These are phyloP conservation scores for Colius striatus DNA, from an alignment of 2,113 vertebrate genomes.

Conservation along the genomic window DNA sequence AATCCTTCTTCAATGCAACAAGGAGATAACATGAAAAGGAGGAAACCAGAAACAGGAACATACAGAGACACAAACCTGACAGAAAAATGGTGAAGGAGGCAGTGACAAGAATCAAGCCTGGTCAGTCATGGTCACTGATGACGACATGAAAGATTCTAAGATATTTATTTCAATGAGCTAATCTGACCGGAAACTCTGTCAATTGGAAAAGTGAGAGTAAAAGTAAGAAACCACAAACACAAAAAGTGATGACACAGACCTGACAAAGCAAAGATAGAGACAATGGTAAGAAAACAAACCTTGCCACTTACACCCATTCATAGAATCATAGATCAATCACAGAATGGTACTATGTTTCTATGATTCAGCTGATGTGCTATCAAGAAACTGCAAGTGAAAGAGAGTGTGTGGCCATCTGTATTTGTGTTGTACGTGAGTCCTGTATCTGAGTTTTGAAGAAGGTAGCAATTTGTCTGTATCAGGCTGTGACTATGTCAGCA, in stretches of 20 bases:
- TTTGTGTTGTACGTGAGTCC: background rate
- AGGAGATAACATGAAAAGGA: background rate
- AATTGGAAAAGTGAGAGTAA: background rate
- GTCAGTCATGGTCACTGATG: background rate
- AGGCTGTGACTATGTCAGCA: background rate
- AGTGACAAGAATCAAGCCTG: background rate
- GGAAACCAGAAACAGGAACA: background rate
- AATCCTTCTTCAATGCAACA: background rate
- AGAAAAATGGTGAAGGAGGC: background rate
- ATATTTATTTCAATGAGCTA: background rate
- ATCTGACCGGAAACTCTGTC: background rate
- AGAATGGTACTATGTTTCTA: too few relatives aligned
- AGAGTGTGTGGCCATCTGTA: accelerated
- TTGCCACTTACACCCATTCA: accelerated
- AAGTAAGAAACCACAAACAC: background rate
- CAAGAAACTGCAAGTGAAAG: background rate
- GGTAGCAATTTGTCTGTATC: accelerated
- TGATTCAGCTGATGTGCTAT: too few relatives aligned
- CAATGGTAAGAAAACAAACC: background rate
- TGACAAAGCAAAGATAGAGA: background rate
- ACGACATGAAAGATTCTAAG: background rate
- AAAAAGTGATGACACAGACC: background rate
- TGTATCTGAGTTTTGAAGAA: background rate
- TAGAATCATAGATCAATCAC: too few relatives aligned
- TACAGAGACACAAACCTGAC: background rate